Conservation (phyloP, 2,113 vertebrate genomes). For the Seriola aureovittata region DNA sequence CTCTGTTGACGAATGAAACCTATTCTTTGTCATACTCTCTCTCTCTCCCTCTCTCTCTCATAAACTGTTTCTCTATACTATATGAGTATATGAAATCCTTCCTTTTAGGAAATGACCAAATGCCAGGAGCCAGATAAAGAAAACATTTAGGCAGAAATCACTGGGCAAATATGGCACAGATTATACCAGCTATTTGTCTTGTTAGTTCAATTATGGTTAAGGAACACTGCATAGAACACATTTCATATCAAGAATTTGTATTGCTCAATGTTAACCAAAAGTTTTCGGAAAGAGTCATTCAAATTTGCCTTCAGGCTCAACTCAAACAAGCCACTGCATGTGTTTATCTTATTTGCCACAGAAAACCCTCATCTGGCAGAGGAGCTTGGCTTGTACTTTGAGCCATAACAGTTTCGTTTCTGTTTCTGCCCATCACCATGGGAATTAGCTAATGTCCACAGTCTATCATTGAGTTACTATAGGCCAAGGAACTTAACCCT, state of each 20-base stretch:
- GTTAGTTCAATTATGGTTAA: slow-evolving; percentile 11
- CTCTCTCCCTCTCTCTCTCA: too few species aligned
- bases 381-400: slow-evolving; percentile 56
- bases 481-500: not conserved
- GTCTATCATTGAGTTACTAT: slow-evolving; percentile 15
- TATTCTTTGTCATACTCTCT: too few species aligned
- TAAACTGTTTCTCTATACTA: too few species aligned
- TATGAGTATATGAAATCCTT: not conserved
- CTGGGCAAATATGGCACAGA: not conserved
- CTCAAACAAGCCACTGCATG: slow-evolving; percentile 71
- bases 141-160: slow-evolving; percentile 1
- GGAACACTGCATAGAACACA: slow-evolving; percentile 4
- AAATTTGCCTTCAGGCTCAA: slow-evolving; percentile 43
- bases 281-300: slow-evolving; percentile 30
- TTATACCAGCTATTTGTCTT: slow-evolving; percentile 1
- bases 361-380: slow-evolving; percentile 47
- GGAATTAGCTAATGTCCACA: not conserved
- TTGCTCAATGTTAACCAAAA: slow-evolving; percentile 47
- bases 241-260: slow-evolving; percentile 27
- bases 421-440: slow-evolving; percentile 19
- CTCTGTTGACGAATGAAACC: too few species aligned
- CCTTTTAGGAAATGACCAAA: not conserved
- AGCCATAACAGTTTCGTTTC: slow-evolving; percentile 54
- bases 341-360: slow-evolving; percentile 41
- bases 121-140: slow-evolving; percentile 2